Percentiles rank a stretch among this genome's conserved stretches.
phyloP scores from a whole-genome alignment of 2,113 vertebrate species.

The Spermophilus dauricus region DNA sequence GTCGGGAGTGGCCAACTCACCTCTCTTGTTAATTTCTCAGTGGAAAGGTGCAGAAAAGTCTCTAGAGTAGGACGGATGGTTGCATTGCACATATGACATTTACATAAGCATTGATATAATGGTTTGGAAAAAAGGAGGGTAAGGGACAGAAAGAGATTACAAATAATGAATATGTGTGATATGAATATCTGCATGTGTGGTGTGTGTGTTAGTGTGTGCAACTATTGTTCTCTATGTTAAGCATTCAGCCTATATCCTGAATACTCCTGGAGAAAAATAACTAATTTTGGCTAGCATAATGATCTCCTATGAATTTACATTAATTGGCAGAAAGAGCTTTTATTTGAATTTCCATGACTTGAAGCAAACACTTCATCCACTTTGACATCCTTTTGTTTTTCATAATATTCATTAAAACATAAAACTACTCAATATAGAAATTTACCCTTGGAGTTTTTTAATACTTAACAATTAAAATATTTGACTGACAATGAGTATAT shows the following conservation, averaged over 20 bases:
- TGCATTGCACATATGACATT: not conserved
- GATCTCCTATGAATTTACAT: not conserved
- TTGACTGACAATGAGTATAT: not conserved
- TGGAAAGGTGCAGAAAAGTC: too few species aligned
- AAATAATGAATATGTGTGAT: not conserved
- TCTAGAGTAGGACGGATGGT: not conserved
- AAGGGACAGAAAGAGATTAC: not conserved
- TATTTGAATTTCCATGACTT: not conserved
- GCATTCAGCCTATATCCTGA: not conserved
- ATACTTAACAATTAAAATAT: constrained; percentile 14
- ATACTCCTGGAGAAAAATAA: not conserved
- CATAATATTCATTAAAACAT: not conserved
- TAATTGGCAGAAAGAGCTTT: not conserved
- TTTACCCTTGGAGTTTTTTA: not conserved
- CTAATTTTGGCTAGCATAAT: not conserved
- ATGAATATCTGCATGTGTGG: not conserved
- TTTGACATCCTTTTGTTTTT: not conserved
- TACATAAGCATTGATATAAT: not conserved
- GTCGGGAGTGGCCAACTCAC: too few species aligned
- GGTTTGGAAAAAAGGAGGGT: not conserved
- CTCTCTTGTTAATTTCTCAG: too few species aligned
- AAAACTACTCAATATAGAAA: not conserved
- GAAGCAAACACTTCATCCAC: not conserved
- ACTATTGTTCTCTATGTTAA: not conserved
- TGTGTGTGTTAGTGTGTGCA: not conserved